These are phyloP conservation scores for Bothrops jararaca DNA, from an alignment of 2,113 vertebrate genomes.

Conservation along the genomic window DNA sequence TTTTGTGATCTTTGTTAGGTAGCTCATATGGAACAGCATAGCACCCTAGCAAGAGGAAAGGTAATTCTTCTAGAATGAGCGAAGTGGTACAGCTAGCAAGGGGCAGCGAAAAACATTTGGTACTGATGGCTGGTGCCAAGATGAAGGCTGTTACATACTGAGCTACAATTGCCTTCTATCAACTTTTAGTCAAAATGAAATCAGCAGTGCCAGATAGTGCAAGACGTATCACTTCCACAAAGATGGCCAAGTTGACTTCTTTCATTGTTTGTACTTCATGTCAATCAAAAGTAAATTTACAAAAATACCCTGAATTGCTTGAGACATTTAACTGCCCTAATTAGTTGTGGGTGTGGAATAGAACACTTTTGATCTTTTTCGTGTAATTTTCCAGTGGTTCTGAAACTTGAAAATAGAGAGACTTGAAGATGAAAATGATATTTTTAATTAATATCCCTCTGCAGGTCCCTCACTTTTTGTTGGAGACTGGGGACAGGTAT, in stretches of 20 bases:
- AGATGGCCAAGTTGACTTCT: conserved; percentile 1
- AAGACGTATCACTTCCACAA: not conserved
- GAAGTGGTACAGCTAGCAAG: conserved; percentile 37
- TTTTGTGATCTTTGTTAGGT: conserved; percentile 1
- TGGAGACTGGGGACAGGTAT: not conserved
- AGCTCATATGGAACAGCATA: conserved; percentile 16
- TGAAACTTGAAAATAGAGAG: conserved; percentile 42
- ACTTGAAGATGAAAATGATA: conserved; percentile 23
- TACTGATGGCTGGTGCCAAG: conserved; percentile 14
- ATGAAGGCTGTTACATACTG: conserved; percentile 33
- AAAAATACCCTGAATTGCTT: conserved; percentile 12
- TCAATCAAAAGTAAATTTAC: not conserved
- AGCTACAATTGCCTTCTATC: not conserved
- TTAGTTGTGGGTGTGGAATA: not conserved
- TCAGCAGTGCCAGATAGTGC: not conserved
- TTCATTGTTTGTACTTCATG: not conserved
- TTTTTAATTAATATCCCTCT: conserved; percentile 42
- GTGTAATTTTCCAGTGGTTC: conserved; percentile 11
- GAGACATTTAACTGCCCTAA: conserved; percentile 17
- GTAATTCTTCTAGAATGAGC: conserved; percentile 35
- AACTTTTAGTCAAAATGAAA: conserved; percentile 31
- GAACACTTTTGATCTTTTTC: not conserved
- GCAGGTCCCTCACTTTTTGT: conserved; percentile 24
- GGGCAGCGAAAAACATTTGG: conserved; percentile 23
- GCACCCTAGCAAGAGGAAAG: conserved; percentile 25